Base-by-base conservation (phyloP, 2,888 invertebrate genomes). In the Podabrus alpinus region DNA sequence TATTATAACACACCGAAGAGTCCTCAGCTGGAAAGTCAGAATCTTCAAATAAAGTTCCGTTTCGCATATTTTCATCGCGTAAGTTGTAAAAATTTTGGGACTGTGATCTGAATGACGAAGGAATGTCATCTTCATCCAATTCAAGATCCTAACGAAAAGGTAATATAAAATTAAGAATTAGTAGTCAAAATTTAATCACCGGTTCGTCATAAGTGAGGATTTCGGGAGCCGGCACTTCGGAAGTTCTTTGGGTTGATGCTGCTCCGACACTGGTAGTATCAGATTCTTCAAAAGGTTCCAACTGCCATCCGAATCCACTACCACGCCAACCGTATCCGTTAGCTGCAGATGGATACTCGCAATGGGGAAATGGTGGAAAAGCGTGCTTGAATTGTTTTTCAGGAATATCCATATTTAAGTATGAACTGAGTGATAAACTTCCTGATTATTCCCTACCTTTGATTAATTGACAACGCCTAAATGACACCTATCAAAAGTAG, bases 31-130 rank as follows among this genome's bases (percentile, higher is more conserved):
- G 95, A 86, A 98, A 98, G 83, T 96, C 94, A 0, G 95, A 94
- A 88, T 98, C 98, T 84, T 98, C 97, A 84, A 96, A 98, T 61
- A 97, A 90, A 0, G 90, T 89, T 4, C 95, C 95, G 16, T 91
- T 91, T n/a, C 90, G 88, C 15, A 95, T 85, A 85, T 95, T 95
- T 71, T 93, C 90, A 72, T 93, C 92, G 61, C 92, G 88, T 62
- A 95, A 85, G 75, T 90, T 87, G 78, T 92, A 88, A 84, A 92
- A 95, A 83, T 92, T 92, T 86, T 89, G 90, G 10, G 89, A 87
- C 62, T 87, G 87, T n/a, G 88, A 88, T 69, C 84, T 86, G 10
- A 88, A 83, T 81, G 89, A 86, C 0, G 92, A 89, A 0, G 94
- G 93, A 0, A 94, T 92, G 25, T 94, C 93, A 81, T 90, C 91